Conservation (phyloP, 2,797 vertebrate genomes). For the Paratrypauchen microcephalus region DNA sequence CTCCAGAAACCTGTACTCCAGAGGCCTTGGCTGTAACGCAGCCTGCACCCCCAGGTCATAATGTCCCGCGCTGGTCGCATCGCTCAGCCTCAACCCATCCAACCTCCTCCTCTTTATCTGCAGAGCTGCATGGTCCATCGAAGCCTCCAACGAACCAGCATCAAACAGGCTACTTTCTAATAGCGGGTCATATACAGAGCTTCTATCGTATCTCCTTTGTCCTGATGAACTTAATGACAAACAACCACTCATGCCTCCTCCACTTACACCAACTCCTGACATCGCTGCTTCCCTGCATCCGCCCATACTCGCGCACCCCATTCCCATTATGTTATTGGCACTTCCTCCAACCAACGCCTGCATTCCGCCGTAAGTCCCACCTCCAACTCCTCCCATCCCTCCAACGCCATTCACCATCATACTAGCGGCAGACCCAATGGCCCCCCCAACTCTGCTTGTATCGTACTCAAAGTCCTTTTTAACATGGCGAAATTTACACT, state of each 20-base stretch:
- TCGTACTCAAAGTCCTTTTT: slow-evolving; percentile 90
- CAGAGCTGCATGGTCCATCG: slow-evolving; percentile 83
- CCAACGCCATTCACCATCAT: slow-evolving; percentile 70
- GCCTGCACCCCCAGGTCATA: slow-evolving; percentile 84
- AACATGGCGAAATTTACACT: slow-evolving; percentile 95
- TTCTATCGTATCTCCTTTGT: slow-evolving; percentile 77
- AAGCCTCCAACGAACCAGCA: slow-evolving; percentile 80
- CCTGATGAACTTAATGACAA: slow-evolving; percentile 66
- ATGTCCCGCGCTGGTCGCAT: slow-evolving; percentile 65
- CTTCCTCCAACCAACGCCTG: slow-evolving; percentile 74
- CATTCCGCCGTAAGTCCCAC: slow-evolving; percentile 67
- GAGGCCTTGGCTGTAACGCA: slow-evolving; percentile 75
- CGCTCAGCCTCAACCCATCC: slow-evolving; percentile 85
- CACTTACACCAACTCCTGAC: slow-evolving; percentile 66
- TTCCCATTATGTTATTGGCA: slow-evolving; percentile 72
- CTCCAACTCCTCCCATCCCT: slow-evolving; percentile 60
- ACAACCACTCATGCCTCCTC: slow-evolving; percentile 70
- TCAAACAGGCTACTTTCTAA: slow-evolving; percentile 81
- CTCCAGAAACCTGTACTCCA: slow-evolving; percentile 92
- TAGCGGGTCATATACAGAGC: slow-evolving; percentile 84
- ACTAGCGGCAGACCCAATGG: slow-evolving; percentile 67
- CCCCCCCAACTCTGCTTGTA: slow-evolving; percentile 67
- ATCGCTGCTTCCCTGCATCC: slow-evolving; percentile 77
- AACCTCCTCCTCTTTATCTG: slow-evolving; percentile 91
- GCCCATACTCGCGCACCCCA: slow-evolving; percentile 75